A percentile compares a stretch with the other conserved stretches of the same genome.
Evolutionary conservation across 2,797 vertebrate genomes (phyloP).

Genomic region (Eupleurogrammus muticus): DNA sequence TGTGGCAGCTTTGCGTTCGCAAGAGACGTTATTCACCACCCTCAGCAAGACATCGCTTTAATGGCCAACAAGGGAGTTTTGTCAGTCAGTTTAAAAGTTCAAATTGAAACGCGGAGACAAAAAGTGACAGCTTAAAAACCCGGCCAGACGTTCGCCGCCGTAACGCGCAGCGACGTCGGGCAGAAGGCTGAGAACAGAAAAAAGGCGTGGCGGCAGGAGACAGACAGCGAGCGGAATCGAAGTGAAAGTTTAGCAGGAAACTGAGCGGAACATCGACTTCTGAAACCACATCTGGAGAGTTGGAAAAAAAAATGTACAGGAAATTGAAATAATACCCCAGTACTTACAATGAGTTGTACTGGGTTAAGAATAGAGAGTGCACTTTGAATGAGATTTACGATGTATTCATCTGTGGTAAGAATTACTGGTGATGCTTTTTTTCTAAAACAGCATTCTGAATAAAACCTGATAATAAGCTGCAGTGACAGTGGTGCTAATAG

Average conservation of each 20-base stretch:
- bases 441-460: conserved; percentile 7
- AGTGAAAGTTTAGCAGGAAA: conserved; percentile 55
- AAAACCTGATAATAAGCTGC: conserved; percentile 24
- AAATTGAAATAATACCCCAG: conserved; percentile 31
- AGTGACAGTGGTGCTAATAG: conserved; percentile 14
- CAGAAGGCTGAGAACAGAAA: conserved; percentile 15
- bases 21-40: conserved; percentile 36
- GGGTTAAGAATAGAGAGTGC: conserved; percentile 54
- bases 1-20: conserved; percentile 32
- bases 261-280: conserved; percentile 35
- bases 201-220: not conserved
- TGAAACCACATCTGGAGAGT: conserved; percentile 48
- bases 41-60: conserved; percentile 48
- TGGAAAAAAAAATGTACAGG: conserved; percentile 26
- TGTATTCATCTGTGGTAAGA: conserved; percentile 23
- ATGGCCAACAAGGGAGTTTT: conserved; percentile 52
- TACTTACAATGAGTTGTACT: conserved; percentile 20
- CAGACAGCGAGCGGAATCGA: conserved; percentile 37
- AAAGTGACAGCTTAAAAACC: conserved; percentile 48
- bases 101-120: conserved; percentile 35
- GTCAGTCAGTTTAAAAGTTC: conserved; percentile 43
- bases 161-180: conserved; percentile 19
- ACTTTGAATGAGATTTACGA: conserved; percentile 22
- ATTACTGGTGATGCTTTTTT: conserved; percentile 27
- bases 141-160: conserved; percentile 27